Evolutionary conservation across 1,140 invertebrate genomes (phyloP).

Genomic region (Halictus rubicundus): DNA sequence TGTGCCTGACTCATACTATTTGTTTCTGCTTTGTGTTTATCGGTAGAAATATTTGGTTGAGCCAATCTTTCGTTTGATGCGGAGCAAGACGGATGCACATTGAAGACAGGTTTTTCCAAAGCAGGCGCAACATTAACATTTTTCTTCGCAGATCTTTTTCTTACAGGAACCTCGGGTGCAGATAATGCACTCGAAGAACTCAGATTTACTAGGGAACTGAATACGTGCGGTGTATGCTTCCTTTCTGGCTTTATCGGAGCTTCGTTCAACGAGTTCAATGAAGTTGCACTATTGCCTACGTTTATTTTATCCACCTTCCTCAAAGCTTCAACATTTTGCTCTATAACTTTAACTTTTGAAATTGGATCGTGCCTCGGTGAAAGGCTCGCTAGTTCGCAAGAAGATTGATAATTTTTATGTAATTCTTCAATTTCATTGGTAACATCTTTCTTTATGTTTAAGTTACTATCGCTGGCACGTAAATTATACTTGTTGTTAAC

Average conservation of each 20-base stretch:
- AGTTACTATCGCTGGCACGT: constrained; percentile 30
- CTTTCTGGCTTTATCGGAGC: constrained; percentile 61
- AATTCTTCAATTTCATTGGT: neutral
- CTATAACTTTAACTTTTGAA: constrained; percentile 57
- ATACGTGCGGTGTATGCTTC: constrained; percentile 47
- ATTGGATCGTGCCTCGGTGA: neutral
- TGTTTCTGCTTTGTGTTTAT: neutral
- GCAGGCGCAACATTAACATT: neutral
- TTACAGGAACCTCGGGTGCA: constrained; percentile 50
- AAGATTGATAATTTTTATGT: constrained; percentile 34
- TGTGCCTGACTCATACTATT: neutral
- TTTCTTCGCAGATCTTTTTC: constrained; percentile 44
- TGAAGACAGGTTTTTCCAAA: neutral
- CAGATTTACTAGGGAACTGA: constrained; percentile 16
- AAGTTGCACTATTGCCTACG: neutral
- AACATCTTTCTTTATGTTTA: constrained; percentile 18
- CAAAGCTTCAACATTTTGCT: constrained; percentile 49
- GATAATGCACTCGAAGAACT: neutral
- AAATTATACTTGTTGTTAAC: constrained; percentile 3
- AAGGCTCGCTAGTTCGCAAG: constrained; percentile 19
- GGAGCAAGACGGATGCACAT: neutral
- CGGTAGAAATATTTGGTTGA: neutral
- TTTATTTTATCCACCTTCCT: constrained; percentile 28
- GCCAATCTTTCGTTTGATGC: constrained; percentile 7
- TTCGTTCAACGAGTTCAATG: constrained; percentile 18